A percentile compares a stretch with the other conserved stretches of the same genome.
Conservation (phyloP, 2,888 invertebrate genomes). For the Blastobasis lacticolella region DNA sequence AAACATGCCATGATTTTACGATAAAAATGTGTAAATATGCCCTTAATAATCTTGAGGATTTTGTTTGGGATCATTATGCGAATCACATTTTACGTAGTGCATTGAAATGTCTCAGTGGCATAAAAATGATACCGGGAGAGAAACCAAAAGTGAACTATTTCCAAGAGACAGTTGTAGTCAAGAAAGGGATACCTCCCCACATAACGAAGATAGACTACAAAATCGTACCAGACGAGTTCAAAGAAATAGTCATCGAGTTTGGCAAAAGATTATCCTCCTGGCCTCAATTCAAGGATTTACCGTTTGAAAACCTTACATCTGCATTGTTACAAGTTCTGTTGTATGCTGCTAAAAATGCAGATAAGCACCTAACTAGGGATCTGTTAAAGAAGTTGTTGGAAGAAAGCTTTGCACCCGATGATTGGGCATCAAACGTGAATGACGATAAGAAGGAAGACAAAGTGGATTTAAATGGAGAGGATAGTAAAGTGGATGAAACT, state of each 20-base stretch:
- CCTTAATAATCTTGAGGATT: constrained; percentile 89
- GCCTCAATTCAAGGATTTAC: constrained; percentile 86
- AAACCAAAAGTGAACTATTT: constrained; percentile 57
- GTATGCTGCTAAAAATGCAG: constrained; percentile 74
- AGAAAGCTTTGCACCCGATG: constrained; percentile 75
- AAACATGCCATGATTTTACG: constrained; percentile 77
- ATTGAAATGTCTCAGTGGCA: constrained; percentile 80
- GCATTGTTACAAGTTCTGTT: constrained; percentile 80
- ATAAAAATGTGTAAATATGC: constrained; percentile 83
- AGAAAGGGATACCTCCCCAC: constrained; percentile 52
- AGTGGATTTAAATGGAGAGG: constrained; percentile 22
- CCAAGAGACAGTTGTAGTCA: constrained; percentile 32
- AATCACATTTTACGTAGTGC: constrained; percentile 84
- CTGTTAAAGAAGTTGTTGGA: constrained; percentile 76
- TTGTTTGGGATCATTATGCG: constrained; percentile 83
- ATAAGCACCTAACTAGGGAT: constrained; percentile 67
- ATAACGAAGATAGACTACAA: constrained; percentile 56
- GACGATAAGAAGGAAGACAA: constrained; percentile 37
- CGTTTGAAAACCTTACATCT: constrained; percentile 80
- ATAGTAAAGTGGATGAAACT: background rate
- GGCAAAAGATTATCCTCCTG: constrained; percentile 77
- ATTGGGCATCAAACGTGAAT: constrained; percentile 34
- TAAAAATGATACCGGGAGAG: constrained; percentile 69
- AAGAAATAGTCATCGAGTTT: constrained; percentile 77
- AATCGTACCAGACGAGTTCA: constrained; percentile 74